These are phyloP conservation scores for Cynopterus sphinx DNA, from an alignment of 2,797 vertebrate genomes.

Conservation along the genomic window DNA sequence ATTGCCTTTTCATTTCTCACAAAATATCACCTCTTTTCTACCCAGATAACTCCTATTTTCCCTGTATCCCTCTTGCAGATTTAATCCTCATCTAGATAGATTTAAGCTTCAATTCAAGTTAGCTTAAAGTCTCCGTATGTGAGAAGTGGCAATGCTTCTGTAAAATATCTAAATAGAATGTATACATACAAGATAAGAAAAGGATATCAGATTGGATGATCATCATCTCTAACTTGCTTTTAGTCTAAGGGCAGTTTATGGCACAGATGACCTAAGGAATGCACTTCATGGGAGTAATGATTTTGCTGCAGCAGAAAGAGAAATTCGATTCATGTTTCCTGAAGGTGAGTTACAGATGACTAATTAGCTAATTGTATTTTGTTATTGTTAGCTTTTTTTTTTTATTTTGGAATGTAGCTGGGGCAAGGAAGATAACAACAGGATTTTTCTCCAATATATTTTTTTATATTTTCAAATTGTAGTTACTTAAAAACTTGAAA, in stretches of 20 bases:
- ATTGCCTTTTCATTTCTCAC: conserved; percentile 42
- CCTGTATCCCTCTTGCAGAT: not conserved
- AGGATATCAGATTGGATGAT: not conserved
- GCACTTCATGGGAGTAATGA: conserved; percentile 94
- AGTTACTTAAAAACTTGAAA: conserved; percentile 31
- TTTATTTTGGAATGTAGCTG: conserved; percentile 12
- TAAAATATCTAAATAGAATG: conserved; percentile 47
- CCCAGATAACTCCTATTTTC: not conserved
- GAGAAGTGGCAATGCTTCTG: conserved; percentile 34
- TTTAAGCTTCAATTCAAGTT: conserved; percentile 44
- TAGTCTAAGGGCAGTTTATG: conserved; percentile 95
- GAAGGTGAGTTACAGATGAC: conserved; percentile 86
- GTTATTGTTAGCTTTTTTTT: conserved; percentile 35
- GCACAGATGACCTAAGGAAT: conserved; percentile 93
- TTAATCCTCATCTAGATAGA: conserved; percentile 16
- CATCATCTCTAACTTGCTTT: conserved; percentile 71
- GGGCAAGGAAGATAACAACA: not conserved
- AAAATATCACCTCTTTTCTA: not conserved
- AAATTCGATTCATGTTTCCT: conserved; percentile 96
- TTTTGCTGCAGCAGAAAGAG: conserved; percentile 90
- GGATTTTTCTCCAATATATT: not conserved
- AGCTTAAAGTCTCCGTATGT: not conserved
- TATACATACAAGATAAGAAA: conserved; percentile 15
- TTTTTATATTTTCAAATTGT: conserved; percentile 42
- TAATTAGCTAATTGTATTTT: not conserved